These are phyloP conservation scores for Cebidichthys violaceus DNA, from an alignment of 2,113 vertebrate species.

Conservation along the genomic window DNA sequence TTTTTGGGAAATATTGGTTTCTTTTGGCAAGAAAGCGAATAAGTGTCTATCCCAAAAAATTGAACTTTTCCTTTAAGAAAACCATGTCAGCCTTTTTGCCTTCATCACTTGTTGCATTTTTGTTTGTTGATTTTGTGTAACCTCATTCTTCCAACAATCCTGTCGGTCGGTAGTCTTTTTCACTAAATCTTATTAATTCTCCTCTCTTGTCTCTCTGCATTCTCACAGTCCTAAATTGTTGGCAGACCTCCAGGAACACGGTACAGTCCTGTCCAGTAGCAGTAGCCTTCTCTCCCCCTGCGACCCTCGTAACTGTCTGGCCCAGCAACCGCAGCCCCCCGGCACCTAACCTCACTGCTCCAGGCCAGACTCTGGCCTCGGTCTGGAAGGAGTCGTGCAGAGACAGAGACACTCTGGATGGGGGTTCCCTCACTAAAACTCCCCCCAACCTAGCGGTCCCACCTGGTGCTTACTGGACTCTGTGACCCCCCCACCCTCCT, in stretches of 20 bases:
- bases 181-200: constrained; percentile 59
- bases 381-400: constrained; percentile 48
- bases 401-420: constrained; percentile 64
- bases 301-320: constrained; percentile 90
- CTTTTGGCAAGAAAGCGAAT: background rate
- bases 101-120: background rate
- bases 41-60: background rate
- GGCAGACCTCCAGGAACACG: constrained; percentile 84
- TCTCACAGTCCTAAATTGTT: constrained; percentile 88
- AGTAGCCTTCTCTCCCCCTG: constrained; percentile 84
- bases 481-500: constrained; percentile 9
- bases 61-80: constrained; percentile 6
- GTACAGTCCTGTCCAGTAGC: constrained; percentile 79
- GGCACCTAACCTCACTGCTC: constrained; percentile 80
- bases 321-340: constrained; percentile 85
- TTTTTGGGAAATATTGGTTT: constrained; percentile 5
- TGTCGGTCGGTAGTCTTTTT: background rate
- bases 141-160: background rate
- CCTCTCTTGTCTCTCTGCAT: constrained; percentile 66
- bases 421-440: constrained; percentile 69
- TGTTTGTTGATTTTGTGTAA: constrained; percentile 11
- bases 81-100: background rate
- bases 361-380: constrained; percentile 26
- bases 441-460: constrained; percentile 28
- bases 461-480: constrained; percentile 57